Conservation (phyloP, 2,888 invertebrate species). For the Unio delphinus region DNA sequence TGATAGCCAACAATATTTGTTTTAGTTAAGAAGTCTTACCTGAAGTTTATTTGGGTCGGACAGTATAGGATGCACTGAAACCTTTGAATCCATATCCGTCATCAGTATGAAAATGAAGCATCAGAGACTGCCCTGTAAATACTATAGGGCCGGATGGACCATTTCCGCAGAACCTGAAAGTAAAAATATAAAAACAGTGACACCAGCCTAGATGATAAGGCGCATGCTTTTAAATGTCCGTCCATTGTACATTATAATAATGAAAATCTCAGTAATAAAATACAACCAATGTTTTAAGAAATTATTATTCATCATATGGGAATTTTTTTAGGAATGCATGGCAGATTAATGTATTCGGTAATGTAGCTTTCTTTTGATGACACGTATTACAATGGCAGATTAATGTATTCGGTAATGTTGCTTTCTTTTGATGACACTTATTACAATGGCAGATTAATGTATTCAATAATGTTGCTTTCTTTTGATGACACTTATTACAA, state of each 20-base stretch:
- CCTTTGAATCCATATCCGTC: constrained; percentile 15
- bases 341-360: neutral
- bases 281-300: too few relatives aligned
- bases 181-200: neutral
- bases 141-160: constrained; percentile 11
- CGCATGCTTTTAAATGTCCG: too few relatives aligned
- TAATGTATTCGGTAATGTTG: neutral
- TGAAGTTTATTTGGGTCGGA: neutral
- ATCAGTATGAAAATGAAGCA: constrained; percentile 24
- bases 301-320: too few relatives aligned
- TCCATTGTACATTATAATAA: too few relatives aligned
- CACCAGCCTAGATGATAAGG: too few relatives aligned
- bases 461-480: too few relatives aligned
- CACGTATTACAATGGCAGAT: neutral
- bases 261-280: too few relatives aligned
- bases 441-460: too few relatives aligned
- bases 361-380: neutral
- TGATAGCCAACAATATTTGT: too few relatives aligned
- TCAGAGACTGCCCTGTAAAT: constrained; percentile 11
- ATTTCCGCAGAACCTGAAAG: constrained; percentile 21
- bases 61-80: constrained; percentile 16
- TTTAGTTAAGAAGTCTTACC: too few relatives aligned
- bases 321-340: neutral
- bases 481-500: too few relatives aligned
- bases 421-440: neutral